Base-by-base conservation (phyloP, 2,797 vertebrate genomes). In the Enoplosus armatus region DNA sequence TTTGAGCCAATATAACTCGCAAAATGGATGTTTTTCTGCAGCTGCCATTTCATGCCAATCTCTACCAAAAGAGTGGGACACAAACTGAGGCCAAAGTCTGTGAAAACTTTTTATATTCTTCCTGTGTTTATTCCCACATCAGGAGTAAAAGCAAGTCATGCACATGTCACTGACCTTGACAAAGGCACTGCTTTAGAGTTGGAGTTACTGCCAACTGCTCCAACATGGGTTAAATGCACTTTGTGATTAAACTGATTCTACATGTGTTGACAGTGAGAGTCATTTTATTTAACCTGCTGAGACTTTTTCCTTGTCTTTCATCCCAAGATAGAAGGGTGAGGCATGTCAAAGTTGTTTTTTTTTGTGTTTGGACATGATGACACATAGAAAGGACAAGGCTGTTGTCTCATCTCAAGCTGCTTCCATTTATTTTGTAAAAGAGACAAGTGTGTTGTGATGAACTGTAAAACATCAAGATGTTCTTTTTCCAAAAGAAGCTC, bases 301-400 rank as follows among this genome's bases (percentile, higher is more conserved):
- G 58, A 59, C 20, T 27, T 66, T 77, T 51, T 56, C 43, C 24
- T 43, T 1, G 39, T 60, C 11, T 84, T 77, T 77, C 26, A 60
- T 65, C 60, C 33, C 3, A 62, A 69, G 35, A 70, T 51, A 64
- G 63, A 66, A 29, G 63, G 31, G 39, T 82, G 54, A 84, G 29
- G 35, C 26, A n/a, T 68, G 63, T 67, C 27, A 65, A 67, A 72
- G 48, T 45, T 55, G 59, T 58, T 75, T n/a, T n/a, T n/a, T 12
- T 82, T 80, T 24, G 39, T 65, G 54, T 47, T 67, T 66, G 51
- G 62, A 65, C 53, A 71, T 7, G 20, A 41, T 64, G 59, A 59
- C 59, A 64, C 50, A 50, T 7, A 37, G 59, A 55, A 37, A 54
- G 59, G 27, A 64, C 41, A 35, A 70, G 29, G 18, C 37, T 7